Base-by-base conservation (phyloP, 2,888 invertebrate species). In the Drosophila anomalata region DNA sequence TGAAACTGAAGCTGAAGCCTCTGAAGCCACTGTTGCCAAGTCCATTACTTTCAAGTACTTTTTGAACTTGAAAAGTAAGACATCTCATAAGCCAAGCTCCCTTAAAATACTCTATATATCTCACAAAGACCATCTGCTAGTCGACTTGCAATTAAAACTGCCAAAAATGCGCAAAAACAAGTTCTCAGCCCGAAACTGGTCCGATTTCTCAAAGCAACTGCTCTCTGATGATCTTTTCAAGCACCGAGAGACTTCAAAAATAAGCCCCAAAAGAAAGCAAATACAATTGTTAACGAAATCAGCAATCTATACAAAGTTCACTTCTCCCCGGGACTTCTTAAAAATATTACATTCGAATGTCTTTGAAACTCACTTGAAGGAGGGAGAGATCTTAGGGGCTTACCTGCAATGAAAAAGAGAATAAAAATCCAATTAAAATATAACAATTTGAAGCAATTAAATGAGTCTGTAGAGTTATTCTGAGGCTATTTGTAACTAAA, bases 101-200 rank as follows among this genome's bases (percentile, higher is more conserved):
- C 17, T 1, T 1, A 17, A 17, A 17, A 17, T 17, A 17, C 17
- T 17, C 17, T 17, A 17, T 17, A 36, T 39, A 39, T 14, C 6
- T 11, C 2, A 36, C 22, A 29, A 33, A n/a, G 31, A n/a, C 65
- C 46, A 65, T 24, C 48, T 31, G 1, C 3, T 1, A 39, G 61
- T 61, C 47, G 46, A 50, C 50, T 62, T 42, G 24, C 14, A 77
- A 88, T 80, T 87, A 78, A 76, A 79, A 75, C 62, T 55, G 31
- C 36, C 62, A 69, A 73, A 54, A 48, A 48, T 31, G 46, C 50
- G 14, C 14, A 17, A 17, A 17, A 17, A 17, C 81, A 72, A 78
- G 81, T 82, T 82, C 81, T 82, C 87, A 65, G 56, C 54, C 55
- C 31, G 52, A 86, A 82, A 82, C 81, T 88, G 89, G 89, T 82